Evolutionary conservation across 2,797 vertebrate genomes (phyloP).

Genomic region (Ambastaia sidthimunki): DNA sequence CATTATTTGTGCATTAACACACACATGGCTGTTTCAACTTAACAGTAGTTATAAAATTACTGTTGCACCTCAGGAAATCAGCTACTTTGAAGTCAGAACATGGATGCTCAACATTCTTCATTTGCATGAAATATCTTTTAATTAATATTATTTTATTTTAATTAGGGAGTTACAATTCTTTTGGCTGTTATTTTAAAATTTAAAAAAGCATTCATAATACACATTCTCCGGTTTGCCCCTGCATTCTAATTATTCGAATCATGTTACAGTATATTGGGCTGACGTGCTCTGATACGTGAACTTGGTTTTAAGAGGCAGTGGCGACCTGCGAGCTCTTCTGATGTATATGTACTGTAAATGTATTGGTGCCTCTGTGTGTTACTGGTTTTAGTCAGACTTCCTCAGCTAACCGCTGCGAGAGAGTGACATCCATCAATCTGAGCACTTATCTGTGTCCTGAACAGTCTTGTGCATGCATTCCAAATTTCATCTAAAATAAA

Average conservation of each 20-base stretch:
- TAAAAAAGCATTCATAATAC: constrained; percentile 1
- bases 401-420: constrained; percentile 55
- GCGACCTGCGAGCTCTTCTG: constrained; percentile 67
- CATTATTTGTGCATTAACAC: constrained; percentile 13
- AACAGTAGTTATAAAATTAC: constrained; percentile 37
- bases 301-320: constrained; percentile 46
- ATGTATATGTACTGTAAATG: constrained; percentile 81
- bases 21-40: constrained; percentile 27
- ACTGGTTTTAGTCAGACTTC: constrained; percentile 64
- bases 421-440: constrained; percentile 30
- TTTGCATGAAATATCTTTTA: constrained; percentile 12
- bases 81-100: constrained; percentile 25
- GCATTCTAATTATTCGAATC: constrained; percentile 11
- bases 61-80: constrained; percentile 48
- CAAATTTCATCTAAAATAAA: constrained; percentile 77
- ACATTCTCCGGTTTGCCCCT: neutral
- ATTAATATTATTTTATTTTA: neutral
- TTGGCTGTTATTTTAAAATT: constrained; percentile 13
- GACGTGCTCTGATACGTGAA: constrained; percentile 29
- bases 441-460: constrained; percentile 72
- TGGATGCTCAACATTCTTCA: constrained; percentile 25
- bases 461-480: constrained; percentile 84
- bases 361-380: constrained; percentile 77
- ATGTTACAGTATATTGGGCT: constrained; percentile 20
- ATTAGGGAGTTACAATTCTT: neutral